Evolutionary conservation across 2,113 vertebrate genomes (phyloP), one percentile per base, ranked within the genome.

Genomic region (Vulpes vulpes): DNA sequence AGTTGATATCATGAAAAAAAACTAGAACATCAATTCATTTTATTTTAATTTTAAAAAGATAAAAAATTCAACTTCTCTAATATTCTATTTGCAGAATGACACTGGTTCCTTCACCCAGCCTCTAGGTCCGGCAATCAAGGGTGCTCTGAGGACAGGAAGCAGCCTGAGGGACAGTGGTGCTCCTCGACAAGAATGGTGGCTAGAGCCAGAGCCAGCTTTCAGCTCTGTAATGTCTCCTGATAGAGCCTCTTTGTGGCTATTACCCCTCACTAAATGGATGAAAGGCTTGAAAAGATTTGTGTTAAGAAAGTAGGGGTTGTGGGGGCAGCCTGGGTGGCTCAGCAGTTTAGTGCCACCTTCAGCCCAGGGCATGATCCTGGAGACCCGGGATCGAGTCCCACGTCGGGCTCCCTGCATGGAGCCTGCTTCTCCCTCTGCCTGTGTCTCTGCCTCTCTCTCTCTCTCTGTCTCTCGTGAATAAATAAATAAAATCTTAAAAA

Each of bases 41-140:
- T 91, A 55, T 88, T 91, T 94, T 88, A 71, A 90, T 80, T 94
- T 94, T 38, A n/a, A 64, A 94, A 79, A 90, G 71, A 96, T 23
- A 83, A 93, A 93, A 88, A 51, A 43, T 49, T 86, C 73, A 95
- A 67, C 69, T 74, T 93, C 19, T 49, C 59, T 30, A 67, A 35
- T 32, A 19, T 60, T 89, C 25, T 80, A 84, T 32, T 89, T 95
- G 27, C 10, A 84, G 51, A 94, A 81, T 80, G 86, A 71, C 59
- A 43, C 38, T 80, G 22, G 43, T 30, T 67, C 73, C 62, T 92
- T 94, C 57, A 43, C 16, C 62, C 15, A 25, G 27, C 76, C 80
- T 81, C 53, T 49, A 67, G 23, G 76, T 78, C 76, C 32, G 55
- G 89, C 22, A 78, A 32, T 65, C 43, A 22, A 12, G 60, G 17